A percentile compares a stretch with the other conserved stretches of the same genome.
Evolutionary conservation across 1,140 invertebrate genomes (phyloP).

Genomic region (Psilanteris sp.): DNA sequence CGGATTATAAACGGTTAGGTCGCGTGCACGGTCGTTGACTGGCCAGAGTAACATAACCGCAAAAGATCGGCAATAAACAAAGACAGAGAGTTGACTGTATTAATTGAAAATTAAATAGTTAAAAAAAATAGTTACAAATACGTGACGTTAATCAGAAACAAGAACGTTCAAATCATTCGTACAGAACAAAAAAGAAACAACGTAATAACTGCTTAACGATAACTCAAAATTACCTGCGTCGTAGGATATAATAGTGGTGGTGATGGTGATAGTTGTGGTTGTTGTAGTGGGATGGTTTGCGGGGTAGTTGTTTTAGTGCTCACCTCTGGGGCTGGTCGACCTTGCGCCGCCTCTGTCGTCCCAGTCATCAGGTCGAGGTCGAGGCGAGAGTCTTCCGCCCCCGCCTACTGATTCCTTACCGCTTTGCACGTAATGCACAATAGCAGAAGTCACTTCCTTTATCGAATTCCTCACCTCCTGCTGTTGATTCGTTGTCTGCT

Average conservation of each 20-base stretch:
- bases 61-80: conserved; percentile 37
- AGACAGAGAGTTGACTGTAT: too few species aligned
- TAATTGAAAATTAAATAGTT: too few species aligned
- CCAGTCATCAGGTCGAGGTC: conserved; percentile 75
- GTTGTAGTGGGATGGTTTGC: conserved; percentile 67
- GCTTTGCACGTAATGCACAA: conserved; percentile 92
- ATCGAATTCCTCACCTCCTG: conserved; percentile 93
- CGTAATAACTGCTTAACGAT: conserved; percentile 59
- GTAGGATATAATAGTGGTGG: conserved; percentile 76
- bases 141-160: conserved; percentile 28
- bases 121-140: conserved; percentile 7
- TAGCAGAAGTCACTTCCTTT: conserved; percentile 95
- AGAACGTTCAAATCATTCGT: conserved; percentile 40
- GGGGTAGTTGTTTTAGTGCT: conserved; percentile 76
- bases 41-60: conserved; percentile 29
- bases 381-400: conserved; percentile 76
- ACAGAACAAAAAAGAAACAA: too few species aligned
- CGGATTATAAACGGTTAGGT: background rate
- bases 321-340: conserved; percentile 79
- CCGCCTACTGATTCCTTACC: conserved; percentile 82
- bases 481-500: conserved; percentile 80
- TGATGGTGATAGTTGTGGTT: conserved; percentile 70
- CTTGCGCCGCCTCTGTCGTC: conserved; percentile 77
- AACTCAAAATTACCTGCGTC: conserved; percentile 78
- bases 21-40: background rate